Conservation (phyloP, 2,113 vertebrate genomes). For the Ceuthmochares aereus region DNA sequence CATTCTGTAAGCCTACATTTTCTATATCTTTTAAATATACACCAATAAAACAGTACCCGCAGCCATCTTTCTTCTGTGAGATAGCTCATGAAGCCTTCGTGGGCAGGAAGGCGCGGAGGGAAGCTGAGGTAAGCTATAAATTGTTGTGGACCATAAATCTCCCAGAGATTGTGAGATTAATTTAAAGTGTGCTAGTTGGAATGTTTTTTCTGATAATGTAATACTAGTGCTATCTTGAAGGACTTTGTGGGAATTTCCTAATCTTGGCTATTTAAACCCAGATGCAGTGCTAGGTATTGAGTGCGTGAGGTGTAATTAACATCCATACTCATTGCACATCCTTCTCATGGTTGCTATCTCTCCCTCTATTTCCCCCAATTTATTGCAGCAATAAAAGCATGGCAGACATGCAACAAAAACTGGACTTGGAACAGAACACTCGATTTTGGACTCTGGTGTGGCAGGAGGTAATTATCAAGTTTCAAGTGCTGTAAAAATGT, state of each 20-base stretch:
- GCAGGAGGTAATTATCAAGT: background rate
- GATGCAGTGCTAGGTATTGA: rapidly evolving
- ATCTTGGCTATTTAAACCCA: background rate
- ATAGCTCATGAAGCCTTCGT: background rate
- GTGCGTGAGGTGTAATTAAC: rapidly evolving
- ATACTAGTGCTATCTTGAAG: background rate
- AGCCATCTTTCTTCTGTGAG: background rate
- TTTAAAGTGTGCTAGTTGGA: background rate
- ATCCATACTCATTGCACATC: rapidly evolving
- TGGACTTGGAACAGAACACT: constrained; percentile 57
- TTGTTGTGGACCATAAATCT: background rate
- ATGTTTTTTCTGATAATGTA: background rate
- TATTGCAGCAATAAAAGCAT: background rate
- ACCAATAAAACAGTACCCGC: background rate
- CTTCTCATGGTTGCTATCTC: background rate
- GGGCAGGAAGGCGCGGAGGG: rapidly evolving
- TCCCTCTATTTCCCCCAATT: background rate
- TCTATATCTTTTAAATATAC: background rate
- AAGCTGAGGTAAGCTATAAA: background rate
- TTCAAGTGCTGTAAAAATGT: constrained; percentile 42
- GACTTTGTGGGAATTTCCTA: background rate
- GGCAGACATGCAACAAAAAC: background rate
- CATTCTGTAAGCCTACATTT: rapidly evolving
- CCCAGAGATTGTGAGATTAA: background rate
- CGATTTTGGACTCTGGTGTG: constrained; percentile 20